These are phyloP conservation scores for Paralichthys olivaceus DNA, from an alignment of 2,113 vertebrate species.

Conservation along the genomic window DNA sequence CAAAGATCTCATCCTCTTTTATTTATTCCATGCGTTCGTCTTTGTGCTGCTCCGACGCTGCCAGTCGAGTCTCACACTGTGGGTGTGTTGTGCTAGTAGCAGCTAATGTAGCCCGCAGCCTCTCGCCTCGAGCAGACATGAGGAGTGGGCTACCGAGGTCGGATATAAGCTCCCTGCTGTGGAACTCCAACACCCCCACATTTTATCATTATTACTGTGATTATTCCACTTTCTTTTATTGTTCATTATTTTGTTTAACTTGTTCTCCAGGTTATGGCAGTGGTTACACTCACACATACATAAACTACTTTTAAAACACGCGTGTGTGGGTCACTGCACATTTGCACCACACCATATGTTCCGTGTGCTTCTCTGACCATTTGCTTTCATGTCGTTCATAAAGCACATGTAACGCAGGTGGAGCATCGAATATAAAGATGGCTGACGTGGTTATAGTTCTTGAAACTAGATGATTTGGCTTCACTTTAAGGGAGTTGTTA, in stretches of 20 bases:
- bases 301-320: neutral
- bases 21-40: neutral
- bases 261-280: neutral
- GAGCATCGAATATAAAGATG: no score
- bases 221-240: neutral
- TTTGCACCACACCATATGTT: constrained; percentile 8
- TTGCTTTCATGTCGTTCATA: no score
- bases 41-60: neutral
- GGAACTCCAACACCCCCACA: neutral
- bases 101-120: constrained; percentile 1
- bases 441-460: no score
- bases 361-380: neutral
- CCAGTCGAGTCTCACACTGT: neutral
- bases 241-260: neutral
- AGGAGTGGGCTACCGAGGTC: neutral
- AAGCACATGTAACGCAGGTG: neutral
- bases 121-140: neutral
- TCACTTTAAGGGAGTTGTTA: no score
- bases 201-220: neutral
- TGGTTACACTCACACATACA: neutral
- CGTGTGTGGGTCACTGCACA: constrained; percentile 27
- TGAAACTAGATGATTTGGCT: no score
- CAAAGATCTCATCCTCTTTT: neutral
- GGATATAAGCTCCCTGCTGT: neutral
- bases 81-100: neutral